These are phyloP conservation scores for Tyria jacobaeae DNA, from an alignment of 2,888 invertebrate species.

Conservation along the genomic window DNA sequence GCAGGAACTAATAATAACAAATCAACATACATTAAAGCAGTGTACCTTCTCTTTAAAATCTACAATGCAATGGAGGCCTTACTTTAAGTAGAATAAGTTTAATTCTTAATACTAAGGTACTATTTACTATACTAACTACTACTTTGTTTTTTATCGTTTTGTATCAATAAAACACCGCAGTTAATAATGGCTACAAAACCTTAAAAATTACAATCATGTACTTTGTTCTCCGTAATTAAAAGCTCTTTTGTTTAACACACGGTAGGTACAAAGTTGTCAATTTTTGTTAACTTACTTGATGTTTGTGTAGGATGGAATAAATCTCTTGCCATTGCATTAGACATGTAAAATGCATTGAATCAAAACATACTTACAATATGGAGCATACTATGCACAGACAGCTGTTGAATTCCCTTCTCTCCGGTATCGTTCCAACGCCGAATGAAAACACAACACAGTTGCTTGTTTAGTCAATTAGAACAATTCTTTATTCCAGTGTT, in stretches of 20 bases:
- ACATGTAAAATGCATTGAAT: constrained; percentile 20
- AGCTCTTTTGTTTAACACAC: no score
- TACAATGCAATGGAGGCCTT: not conserved
- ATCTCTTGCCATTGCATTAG: not conserved
- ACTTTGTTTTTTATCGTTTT: no score
- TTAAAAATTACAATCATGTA: no score
- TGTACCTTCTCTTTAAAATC: not conserved
- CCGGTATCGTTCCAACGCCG: constrained; percentile 63
- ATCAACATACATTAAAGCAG: not conserved
- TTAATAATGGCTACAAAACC: not conserved
- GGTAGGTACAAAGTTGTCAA: no score
- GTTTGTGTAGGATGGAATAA: no score
- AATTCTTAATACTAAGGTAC: not conserved
- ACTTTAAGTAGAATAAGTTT: not conserved
- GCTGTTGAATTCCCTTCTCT: constrained; percentile 72
- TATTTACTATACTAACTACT: no score
- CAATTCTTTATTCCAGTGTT: constrained; percentile 31
- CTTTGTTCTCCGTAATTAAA: no score
- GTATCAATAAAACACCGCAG: not conserved
- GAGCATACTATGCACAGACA: constrained; percentile 82
- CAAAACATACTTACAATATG: constrained; percentile 75
- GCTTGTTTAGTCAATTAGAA: constrained; percentile 62
- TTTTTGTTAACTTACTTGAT: no score
- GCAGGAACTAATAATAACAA: not conserved
- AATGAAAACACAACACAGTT: constrained; percentile 76